A percentile compares a stretch with the other conserved stretches of the same genome.
phyloP scores from a whole-genome alignment of 2,888 invertebrate species.

The Steromphala cineraria region DNA sequence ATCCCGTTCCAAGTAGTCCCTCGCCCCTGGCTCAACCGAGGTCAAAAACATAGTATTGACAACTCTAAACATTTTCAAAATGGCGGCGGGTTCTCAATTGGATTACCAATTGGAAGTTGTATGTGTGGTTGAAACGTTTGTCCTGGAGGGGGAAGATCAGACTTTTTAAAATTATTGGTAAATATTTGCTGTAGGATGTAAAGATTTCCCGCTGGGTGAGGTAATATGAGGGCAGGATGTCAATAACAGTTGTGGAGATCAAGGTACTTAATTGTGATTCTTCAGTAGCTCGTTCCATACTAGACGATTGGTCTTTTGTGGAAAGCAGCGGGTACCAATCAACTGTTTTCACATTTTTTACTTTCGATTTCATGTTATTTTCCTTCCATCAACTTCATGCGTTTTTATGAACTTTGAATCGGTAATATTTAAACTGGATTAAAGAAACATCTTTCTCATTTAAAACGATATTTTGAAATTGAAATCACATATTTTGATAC shows the following conservation, averaged over 20 bases:
- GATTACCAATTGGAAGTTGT: neutral
- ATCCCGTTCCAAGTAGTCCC: neutral
- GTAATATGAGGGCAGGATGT: neutral
- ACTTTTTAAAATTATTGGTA: slow-evolving; percentile 12
- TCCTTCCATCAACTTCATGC: no score
- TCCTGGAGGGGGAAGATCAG: neutral
- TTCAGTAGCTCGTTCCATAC: neutral
- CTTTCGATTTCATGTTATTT: no score
- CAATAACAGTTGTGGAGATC: neutral
- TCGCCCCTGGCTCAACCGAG: neutral
- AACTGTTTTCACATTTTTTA: no score
- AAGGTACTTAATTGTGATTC: neutral
- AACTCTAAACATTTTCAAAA: slow-evolving; percentile 9
- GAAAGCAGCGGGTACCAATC: no score
- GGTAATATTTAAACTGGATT: no score
- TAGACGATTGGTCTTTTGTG: no score
- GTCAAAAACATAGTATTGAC: neutral
- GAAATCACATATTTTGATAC: no score
- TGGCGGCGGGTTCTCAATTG: neutral
- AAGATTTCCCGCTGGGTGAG: neutral
- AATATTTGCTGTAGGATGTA: neutral
- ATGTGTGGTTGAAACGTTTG: neutral
- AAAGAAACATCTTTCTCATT: no score
- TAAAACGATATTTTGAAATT: no score
- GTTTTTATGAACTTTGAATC: no score